Base-by-base conservation (phyloP, 2,113 vertebrate species). In the Callipepla californica region DNA sequence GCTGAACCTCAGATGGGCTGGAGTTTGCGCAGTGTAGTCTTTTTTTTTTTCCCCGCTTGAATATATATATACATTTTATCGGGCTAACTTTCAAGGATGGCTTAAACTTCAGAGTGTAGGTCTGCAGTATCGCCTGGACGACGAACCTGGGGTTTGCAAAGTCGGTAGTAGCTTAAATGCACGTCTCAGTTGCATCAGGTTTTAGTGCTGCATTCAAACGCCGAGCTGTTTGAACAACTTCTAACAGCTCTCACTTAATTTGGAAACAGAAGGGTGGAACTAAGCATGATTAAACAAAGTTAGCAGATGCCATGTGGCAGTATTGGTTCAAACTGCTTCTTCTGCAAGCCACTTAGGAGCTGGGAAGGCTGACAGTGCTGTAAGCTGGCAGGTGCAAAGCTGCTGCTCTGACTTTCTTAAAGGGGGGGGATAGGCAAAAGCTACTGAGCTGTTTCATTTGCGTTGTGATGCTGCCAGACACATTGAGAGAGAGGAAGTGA, bases 71-170 rank as follows among this genome's bases (percentile, higher is more conserved):
- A 2, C 8, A 15, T 40, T 22, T 26, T 53, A 16, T 20, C 4
- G 0, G 28, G 28, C 40, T 61, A 2, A 86, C 84, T n/a, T 67
- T 92, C 30, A 2, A 19, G 48, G n/a, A 4, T 1, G 36, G 28
- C 40, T 81, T 5, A 5, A 59, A 50, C 32, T 63, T 7, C 32
- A 21, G 30, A 57, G 59, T 1, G 21, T 36, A 2, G 45, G 10
- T 26, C 7, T 3, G 68, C 67, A 13, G 0, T 48, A 0, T 40
- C 32, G 20, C 2, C 0, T 1, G 10, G 21, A 18, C 18, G 36
- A 30, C 18, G 36, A 9, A 25, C 7, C 32, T 1, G 66, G 19
- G 44, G 1, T 38, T 32, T 17, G 38, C 0, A 21, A 48, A 47
- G 69, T 1, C 25, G 13, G 45, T 5, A 4, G 6, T 5, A 63